Conservation (phyloP, 2,797 vertebrate species). For the Macropus fuliginosus region DNA sequence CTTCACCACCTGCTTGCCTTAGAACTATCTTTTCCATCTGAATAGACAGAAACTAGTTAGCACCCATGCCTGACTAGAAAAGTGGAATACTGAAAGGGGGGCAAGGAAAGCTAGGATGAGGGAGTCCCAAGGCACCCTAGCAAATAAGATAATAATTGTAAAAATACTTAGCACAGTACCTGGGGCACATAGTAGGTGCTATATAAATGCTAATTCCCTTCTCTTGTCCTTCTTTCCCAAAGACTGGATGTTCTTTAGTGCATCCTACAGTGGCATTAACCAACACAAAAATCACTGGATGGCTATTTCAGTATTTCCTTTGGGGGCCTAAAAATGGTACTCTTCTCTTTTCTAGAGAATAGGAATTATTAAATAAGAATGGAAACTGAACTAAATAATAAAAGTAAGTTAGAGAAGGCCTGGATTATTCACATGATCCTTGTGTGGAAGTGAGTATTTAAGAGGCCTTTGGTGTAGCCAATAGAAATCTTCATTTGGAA, state of each 20-base stretch:
- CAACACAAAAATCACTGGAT: background rate
- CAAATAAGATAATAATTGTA: background rate
- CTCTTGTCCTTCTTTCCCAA: background rate
- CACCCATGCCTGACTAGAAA: background rate
- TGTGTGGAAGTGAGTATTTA: background rate
- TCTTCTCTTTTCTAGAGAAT: background rate
- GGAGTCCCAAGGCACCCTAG: background rate
- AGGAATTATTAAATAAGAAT: background rate
- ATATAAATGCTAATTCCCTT: background rate
- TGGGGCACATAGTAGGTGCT: background rate
- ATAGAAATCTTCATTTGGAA: no score
- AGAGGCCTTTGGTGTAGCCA: no score
- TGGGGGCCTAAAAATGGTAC: background rate
- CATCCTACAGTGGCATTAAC: background rate
- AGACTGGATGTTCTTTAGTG: background rate
- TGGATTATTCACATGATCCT: background rate
- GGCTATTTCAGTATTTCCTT: background rate
- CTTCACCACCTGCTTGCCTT: background rate
- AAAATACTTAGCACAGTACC: background rate
- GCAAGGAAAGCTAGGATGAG: no score
- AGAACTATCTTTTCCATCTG: background rate
- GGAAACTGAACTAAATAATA: no score
- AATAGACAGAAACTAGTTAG: background rate
- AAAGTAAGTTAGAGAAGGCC: no score
- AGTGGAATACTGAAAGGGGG: background rate